Percentiles rank a stretch among this genome's conserved stretches.
Evolutionary conservation across 1,140 invertebrate genomes (phyloP).

Genomic region (Halesus radiatus): DNA sequence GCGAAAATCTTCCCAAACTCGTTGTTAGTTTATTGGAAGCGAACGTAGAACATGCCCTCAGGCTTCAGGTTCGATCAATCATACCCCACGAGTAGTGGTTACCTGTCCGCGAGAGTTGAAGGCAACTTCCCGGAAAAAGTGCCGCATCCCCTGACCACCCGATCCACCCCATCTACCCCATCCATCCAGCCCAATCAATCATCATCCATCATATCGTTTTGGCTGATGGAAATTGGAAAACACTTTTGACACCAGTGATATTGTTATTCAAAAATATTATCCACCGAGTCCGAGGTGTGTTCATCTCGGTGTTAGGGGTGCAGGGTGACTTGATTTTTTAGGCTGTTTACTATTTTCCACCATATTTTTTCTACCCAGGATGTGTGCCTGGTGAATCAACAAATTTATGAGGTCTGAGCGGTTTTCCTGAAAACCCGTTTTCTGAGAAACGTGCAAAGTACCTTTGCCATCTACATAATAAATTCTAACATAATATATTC

Average conservation of each 20-base stretch:
- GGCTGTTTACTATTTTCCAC: no score
- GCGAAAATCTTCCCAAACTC: background rate
- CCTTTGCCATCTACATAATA: no score
- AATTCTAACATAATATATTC: no score
- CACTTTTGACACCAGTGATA: conserved; percentile 44
- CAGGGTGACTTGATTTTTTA: background rate
- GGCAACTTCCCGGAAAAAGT: conserved; percentile 31
- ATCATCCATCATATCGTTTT: conserved; percentile 42
- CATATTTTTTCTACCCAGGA: no score
- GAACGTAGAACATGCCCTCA: conserved; percentile 2
- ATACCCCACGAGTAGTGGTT: background rate
- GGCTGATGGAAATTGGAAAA: conserved; percentile 43
- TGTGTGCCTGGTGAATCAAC: no score
- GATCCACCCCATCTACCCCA: background rate
- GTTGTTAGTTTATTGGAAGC: background rate
- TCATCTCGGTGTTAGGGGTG: background rate
- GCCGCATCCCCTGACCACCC: conserved; percentile 9
- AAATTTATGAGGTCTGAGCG: no score
- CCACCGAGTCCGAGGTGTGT: no score
- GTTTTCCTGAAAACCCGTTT: no score
- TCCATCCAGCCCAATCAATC: conserved; percentile 22
- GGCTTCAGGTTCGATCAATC: conserved; percentile 18
- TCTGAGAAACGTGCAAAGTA: no score
- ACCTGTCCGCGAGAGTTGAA: conserved; percentile 28
- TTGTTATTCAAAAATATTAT: conserved; percentile 47